Evolutionary conservation across 2,113 vertebrate species (phyloP).

Genomic region (Vombatus ursinus): DNA sequence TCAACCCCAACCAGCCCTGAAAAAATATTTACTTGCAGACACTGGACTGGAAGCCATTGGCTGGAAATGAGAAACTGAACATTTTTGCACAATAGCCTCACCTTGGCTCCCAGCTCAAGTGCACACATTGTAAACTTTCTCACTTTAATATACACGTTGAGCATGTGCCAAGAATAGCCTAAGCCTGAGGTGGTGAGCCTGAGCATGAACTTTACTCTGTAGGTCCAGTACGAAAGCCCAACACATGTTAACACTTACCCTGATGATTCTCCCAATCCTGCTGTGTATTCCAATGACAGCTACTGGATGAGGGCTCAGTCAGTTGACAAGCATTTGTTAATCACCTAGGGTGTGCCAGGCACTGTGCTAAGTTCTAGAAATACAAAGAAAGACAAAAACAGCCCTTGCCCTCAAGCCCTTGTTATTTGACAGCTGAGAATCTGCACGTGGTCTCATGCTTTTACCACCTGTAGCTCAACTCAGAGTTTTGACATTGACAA

Average conservation of each 20-base stretch:
- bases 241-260: rapidly evolving
- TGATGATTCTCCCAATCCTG: rapidly evolving
- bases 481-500: not conserved
- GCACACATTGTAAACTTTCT: conserved; percentile 69
- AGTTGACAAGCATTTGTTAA: not conserved
- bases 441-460: not conserved
- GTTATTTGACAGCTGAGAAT: not conserved
- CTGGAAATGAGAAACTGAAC: conserved; percentile 61
- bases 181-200: conserved; percentile 40
- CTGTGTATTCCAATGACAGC: rapidly evolving
- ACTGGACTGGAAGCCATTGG: conserved; percentile 41
- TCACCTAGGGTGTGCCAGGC: not conserved
- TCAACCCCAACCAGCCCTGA: not conserved
- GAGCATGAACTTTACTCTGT: not conserved
- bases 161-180: conserved; percentile 54
- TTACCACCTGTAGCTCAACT: not conserved
- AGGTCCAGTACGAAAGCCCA: not conserved
- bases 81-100: conserved; percentile 79
- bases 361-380: not conserved
- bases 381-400: not conserved
- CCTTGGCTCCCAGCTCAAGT: conserved; percentile 68
- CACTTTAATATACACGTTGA: conserved; percentile 45
- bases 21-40: not conserved
- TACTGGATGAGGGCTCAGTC: rapidly evolving
- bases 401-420: not conserved